Conservation (phyloP, 2,113 vertebrate species). For the Pelecanus crispus region DNA sequence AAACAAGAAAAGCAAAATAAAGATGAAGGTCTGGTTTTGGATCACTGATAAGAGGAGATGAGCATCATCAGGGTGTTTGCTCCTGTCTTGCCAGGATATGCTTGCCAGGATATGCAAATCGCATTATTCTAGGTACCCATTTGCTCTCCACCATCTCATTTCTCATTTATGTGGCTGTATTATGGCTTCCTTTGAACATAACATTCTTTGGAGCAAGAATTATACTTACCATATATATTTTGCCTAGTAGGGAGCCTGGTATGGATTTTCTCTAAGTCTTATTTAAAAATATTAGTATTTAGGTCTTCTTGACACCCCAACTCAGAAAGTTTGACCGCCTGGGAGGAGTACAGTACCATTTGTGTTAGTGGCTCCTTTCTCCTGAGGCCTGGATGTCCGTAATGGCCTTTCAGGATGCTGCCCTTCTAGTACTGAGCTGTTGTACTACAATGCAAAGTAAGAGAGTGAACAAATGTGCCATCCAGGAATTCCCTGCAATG, state of each 20-base stretch:
- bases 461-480: neutral
- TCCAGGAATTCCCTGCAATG: neutral
- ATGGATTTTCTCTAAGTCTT: neutral
- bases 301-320: neutral
- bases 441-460: neutral
- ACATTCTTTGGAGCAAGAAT: neutral
- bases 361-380: neutral
- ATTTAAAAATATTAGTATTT: neutral
- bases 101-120: neutral
- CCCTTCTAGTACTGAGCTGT: neutral
- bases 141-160: neutral
- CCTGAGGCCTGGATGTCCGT: neutral
- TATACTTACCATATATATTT: neutral
- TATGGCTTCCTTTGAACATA: neutral
- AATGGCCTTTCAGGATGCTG: neutral
- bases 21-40: neutral
- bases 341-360: neutral
- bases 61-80: neutral
- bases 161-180: neutral
- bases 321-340: neutral
- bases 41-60: neutral
- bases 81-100: neutral
- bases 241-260: neutral
- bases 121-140: neutral
- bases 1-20: neutral